Conservation (phyloP, 2,797 vertebrate species). For the Eulemur albifrons region DNA sequence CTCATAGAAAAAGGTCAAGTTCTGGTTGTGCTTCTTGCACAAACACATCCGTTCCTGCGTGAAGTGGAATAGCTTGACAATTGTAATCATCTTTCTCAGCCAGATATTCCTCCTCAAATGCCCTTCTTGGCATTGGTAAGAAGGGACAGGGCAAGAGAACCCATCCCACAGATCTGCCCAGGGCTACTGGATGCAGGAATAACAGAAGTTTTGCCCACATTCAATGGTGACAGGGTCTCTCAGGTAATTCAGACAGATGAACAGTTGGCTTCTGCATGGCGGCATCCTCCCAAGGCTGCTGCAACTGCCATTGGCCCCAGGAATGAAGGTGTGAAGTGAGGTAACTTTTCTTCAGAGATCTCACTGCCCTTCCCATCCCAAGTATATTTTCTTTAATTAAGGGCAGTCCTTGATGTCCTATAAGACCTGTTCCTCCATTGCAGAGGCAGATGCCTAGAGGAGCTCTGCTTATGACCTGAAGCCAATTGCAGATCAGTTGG, state of each 20-base stretch:
- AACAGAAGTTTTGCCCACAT: constrained; percentile 77
- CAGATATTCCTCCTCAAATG: constrained; percentile 84
- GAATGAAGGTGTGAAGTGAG: neutral
- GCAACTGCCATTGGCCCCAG: neutral
- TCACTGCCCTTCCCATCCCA: neutral
- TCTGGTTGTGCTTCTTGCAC: constrained; percentile 83
- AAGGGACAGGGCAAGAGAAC: constrained; percentile 86
- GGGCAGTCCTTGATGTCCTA: neutral
- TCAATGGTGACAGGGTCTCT: neutral
- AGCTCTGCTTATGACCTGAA: neutral
- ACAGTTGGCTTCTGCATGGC: neutral
- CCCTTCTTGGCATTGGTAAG: constrained; percentile 83
- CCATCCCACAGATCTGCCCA: neutral
- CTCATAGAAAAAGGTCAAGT: constrained; percentile 87
- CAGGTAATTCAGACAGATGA: constrained; percentile 51
- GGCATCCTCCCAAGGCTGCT: neutral
- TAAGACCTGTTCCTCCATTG: neutral
- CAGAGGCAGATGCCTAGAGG: neutral
- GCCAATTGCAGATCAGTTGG: neutral
- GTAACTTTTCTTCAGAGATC: neutral
- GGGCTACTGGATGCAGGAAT: constrained; percentile 4
- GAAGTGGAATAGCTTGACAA: neutral
- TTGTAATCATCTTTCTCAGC: neutral
- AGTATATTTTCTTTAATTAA: constrained; percentile 64
- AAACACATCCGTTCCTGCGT: neutral